Percentiles rank a stretch among this genome's conserved stretches.
Evolutionary conservation across 2,113 vertebrate genomes (phyloP).

Genomic region (Crypturellus undulatus): DNA sequence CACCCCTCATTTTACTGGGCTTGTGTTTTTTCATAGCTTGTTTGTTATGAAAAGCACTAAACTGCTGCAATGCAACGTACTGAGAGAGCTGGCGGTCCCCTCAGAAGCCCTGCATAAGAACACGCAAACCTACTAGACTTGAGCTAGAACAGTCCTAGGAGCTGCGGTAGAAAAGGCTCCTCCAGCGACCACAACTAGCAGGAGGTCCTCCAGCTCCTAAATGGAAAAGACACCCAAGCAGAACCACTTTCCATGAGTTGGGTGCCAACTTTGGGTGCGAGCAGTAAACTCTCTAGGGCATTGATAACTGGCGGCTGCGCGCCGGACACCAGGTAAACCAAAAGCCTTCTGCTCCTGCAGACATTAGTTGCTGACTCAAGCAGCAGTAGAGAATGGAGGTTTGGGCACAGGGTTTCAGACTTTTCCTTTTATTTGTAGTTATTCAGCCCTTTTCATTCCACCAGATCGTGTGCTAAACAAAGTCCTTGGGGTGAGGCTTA

Average conservation of each 20-base stretch:
- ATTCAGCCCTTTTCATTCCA: not conserved
- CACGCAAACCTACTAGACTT: not conserved
- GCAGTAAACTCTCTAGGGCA: not conserved
- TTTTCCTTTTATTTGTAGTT: constrained; percentile 5
- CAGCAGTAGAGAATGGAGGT: not conserved
- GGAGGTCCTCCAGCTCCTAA: not conserved
- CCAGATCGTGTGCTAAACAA: constrained; percentile 8
- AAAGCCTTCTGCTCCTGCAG: not conserved
- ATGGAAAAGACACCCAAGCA: not conserved
- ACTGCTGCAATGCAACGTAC: not conserved
- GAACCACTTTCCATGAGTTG: not conserved
- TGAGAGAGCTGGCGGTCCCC: not conserved
- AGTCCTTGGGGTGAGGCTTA: constrained; percentile 30
- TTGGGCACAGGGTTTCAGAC: not conserved
- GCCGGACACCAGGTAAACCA: constrained; percentile 3
- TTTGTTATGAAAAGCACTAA: not conserved
- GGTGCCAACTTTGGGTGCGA: not conserved
- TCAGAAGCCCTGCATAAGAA: not conserved
- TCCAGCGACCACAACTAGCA: too few species aligned
- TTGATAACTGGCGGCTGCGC: not conserved
- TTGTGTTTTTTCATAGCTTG: not conserved
- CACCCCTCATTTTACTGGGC: not conserved
- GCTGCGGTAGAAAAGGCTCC: not conserved
- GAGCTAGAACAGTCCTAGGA: not conserved
- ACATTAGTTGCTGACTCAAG: not conserved